Conservation (phyloP, 64 coral and sea anemone species). For the Acropora tenuis region DNA sequence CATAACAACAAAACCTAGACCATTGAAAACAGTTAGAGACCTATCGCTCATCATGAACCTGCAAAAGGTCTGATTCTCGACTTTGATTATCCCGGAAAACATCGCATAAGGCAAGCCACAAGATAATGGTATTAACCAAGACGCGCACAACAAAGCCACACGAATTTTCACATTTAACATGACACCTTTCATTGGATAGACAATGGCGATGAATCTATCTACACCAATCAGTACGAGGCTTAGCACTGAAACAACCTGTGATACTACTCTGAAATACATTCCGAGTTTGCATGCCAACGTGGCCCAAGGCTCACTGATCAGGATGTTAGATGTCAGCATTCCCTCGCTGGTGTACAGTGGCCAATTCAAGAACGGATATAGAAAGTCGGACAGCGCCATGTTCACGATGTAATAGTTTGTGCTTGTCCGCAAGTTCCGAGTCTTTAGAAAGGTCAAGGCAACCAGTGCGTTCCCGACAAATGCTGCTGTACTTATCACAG, state of each 20-base stretch:
- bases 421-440: not conserved
- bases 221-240: not conserved
- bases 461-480: not conserved
- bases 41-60: not conserved
- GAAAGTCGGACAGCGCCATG: not conserved
- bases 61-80: not conserved
- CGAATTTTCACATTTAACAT: slow-evolving; percentile 8
- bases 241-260: not conserved
- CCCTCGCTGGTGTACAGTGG: not conserved
- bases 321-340: not conserved
- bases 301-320: not conserved
- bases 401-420: not conserved
- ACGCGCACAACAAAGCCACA: not conserved
- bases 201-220: slow-evolving; percentile 1
- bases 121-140: not conserved
- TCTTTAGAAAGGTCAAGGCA: not conserved
- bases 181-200: not conserved
- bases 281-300: not conserved
- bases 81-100: not conserved
- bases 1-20: not conserved
- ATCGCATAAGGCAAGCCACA: not conserved
- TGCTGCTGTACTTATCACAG: not conserved
- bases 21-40: not conserved
- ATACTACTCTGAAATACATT: slow-evolving; percentile 5
- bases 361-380: not conserved